Percentiles rank a stretch among this genome's conserved stretches.
Evolutionary conservation across 2,888 invertebrate species (phyloP).

Genomic region (Himalopsyche japonica): DNA sequence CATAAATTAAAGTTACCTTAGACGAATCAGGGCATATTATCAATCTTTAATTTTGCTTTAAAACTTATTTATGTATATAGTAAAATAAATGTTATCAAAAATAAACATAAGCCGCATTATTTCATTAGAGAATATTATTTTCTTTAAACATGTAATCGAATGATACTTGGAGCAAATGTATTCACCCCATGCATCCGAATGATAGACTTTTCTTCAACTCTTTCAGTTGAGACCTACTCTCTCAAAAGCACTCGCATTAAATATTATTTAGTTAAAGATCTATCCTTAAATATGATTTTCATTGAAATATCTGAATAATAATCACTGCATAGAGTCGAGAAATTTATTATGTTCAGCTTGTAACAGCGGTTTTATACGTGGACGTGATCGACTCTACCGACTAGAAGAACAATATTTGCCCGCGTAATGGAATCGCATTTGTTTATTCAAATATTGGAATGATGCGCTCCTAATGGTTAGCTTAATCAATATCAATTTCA

Average conservation of each 20-base stretch:
- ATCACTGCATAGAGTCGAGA: not conserved
- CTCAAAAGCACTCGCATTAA: not conserved
- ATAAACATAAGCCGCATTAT: no score
- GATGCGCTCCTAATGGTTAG: not conserved
- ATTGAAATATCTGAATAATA: not conserved
- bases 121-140: no score
- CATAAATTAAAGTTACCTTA: no score
- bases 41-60: no score
- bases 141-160: no score
- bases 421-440: constrained; percentile 28
- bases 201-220: not conserved
- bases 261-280: not conserved
- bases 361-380: not conserved
- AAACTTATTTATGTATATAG: no score
- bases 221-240: not conserved
- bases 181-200: no score
- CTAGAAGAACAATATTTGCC: constrained; percentile 19
- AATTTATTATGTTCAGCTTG: not conserved
- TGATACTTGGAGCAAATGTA: no score
- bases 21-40: no score
- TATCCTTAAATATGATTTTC: not conserved
- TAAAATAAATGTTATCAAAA: no score
- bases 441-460: constrained; percentile 31
- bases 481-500: not conserved
- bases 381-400: not conserved